Evolutionary conservation across 2,113 vertebrate genomes (phyloP), one percentile per base, ranked within the genome.

Genomic region (Aramus guarauna): DNA sequence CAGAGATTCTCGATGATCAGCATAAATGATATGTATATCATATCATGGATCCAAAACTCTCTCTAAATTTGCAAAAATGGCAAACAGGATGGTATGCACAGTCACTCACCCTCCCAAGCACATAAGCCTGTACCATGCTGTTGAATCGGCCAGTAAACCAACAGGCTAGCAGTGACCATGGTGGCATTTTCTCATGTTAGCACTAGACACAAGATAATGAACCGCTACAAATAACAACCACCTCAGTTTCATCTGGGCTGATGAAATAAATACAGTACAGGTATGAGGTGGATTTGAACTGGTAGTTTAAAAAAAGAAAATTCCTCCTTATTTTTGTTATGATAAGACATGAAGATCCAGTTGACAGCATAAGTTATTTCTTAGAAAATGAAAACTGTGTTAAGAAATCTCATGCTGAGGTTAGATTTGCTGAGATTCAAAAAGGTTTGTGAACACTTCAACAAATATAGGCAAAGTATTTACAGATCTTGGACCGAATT

Each of bases 61-160:
- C 8, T 26, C 15, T 45, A 30, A 63, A 48, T 17, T 29, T 32
- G 5, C 11, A 85, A 76, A 93, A 79, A 66, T 5, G 3, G 4
- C 1, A 68, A 39, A 55, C 18, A 34, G 2, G 7, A 0, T 55
- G 6, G 1, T 39, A n/a, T 77, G 14, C 0, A 2, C 7, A 37
- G 4, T 36, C 16, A 47, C 8, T 26, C 9, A 3, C 4, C 5
- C 10, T 15, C 12, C 0, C 26, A 43, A 17, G 6, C 29, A 32
- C 5, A 21, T 15, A 4, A 52, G 12, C 18, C 32, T 55, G 27
- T 77, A 21, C 18, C 12, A 29, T 8, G 7, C 15, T 50, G 6
- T 47, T 43, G 43, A 69, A 36, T 37, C 37, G 19, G 9, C 6
- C 50, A 29, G 21, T 34, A 24, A 68, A 50, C 6, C 37, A 50